Evolutionary conservation across 2,888 invertebrate genomes (phyloP).

Genomic region (Galerucella calmariensis): DNA sequence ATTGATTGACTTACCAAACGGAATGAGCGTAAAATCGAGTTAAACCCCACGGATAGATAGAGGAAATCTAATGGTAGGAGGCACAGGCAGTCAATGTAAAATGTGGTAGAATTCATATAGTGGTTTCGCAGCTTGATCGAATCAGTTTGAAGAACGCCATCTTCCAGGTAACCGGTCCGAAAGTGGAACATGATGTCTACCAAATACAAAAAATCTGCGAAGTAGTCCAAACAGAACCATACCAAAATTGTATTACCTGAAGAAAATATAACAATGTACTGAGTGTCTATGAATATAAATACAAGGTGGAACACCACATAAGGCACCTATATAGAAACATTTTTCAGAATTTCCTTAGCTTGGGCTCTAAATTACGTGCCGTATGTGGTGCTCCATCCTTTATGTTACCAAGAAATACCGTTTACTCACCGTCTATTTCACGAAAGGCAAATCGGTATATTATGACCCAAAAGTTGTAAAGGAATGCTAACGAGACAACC

Average conservation of each 20-base stretch:
- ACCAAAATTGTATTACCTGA: conserved; percentile 86
- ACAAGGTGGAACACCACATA: too few species aligned
- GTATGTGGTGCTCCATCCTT: too few species aligned
- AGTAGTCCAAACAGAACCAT: conserved; percentile 98
- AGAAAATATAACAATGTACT: conserved; percentile 7
- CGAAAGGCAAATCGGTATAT: conserved; percentile 99
- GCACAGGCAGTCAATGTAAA: conserved; percentile 99
- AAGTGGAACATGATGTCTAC: conserved; percentile 98
- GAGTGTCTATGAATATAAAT: too few species aligned
- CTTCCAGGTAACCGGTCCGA: conserved; percentile 96
- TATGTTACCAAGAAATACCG: background rate
- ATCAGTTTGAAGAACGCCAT: conserved; percentile 97
- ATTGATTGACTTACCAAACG: conserved; percentile 69
- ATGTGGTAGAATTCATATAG: conserved; percentile 94
- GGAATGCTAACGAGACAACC: conserved; percentile 94
- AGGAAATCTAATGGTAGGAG: conserved; percentile 97
- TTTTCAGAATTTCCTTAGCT: too few species aligned
- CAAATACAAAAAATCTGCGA: conserved; percentile 95
- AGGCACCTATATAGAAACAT: too few species aligned
- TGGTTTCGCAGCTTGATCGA: conserved; percentile 92
- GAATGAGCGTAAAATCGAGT: conserved; percentile 95
- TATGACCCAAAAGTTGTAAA: conserved; percentile 98
- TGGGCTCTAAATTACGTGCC: too few species aligned
- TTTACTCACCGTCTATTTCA: conserved; percentile 86
- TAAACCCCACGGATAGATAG: conserved; percentile 95